Conservation (phyloP, 2,888 invertebrate species). For the Drosophila limbata region DNA sequence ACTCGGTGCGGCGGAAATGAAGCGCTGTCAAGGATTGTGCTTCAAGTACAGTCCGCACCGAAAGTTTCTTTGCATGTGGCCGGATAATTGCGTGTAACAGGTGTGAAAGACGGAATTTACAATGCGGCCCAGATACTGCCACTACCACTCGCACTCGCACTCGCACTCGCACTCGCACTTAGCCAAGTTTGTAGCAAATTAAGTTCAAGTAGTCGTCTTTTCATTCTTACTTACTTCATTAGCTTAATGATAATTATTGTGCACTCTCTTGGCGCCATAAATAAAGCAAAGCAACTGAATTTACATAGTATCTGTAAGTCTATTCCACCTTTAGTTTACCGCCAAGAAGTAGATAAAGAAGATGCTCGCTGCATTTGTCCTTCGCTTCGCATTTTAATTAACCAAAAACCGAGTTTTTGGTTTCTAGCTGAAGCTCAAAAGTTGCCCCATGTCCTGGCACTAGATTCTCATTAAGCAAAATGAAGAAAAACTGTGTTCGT, state of each 20-base stretch:
- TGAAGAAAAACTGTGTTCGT: slow-evolving; percentile 69
- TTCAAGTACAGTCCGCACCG: slow-evolving; percentile 60
- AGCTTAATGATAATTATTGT: slow-evolving; percentile 71
- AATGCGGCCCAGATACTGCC: slow-evolving; percentile 46
- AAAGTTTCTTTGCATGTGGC: slow-evolving; percentile 71
- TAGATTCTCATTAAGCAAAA: slow-evolving; percentile 74
- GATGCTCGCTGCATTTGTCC: slow-evolving; percentile 25
- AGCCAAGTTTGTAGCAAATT: slow-evolving; percentile 57
- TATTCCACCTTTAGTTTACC: slow-evolving; percentile 28
- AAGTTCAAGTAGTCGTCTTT: slow-evolving; percentile 52
- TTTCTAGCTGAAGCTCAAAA: slow-evolving; percentile 49
- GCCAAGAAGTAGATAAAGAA: slow-evolving; percentile 1
- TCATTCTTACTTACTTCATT: slow-evolving; percentile 9
- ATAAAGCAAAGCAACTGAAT: slow-evolving; percentile 30
- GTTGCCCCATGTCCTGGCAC: slow-evolving; percentile 42
- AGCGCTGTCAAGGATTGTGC: slow-evolving; percentile 61
- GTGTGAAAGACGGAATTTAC: slow-evolving; percentile 80
- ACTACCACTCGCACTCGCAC: slow-evolving; percentile 1
- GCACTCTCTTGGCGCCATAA: slow-evolving; percentile 55
- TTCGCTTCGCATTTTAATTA: slow-evolving; percentile 55
- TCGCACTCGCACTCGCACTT: slow-evolving; percentile 9
- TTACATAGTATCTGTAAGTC: slow-evolving; percentile 5
- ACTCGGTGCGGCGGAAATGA: slow-evolving; percentile 70
- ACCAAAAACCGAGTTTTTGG: slow-evolving; percentile 46
- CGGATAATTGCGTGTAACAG: slow-evolving; percentile 80